Base-by-base conservation (phyloP, 2,888 invertebrate species). In the Chironomus tentans region DNA sequence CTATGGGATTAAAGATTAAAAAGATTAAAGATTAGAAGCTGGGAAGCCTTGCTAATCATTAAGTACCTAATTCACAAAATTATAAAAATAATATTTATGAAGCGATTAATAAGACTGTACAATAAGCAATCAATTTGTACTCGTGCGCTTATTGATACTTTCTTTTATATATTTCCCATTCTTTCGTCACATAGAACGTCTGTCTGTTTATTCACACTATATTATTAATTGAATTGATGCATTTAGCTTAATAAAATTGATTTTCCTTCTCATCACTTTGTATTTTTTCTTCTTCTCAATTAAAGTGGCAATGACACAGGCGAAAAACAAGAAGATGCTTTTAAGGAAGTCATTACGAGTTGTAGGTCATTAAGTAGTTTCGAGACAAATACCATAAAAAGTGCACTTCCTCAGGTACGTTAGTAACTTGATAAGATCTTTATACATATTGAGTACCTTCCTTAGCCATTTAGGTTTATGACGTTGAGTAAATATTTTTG, bases 331-430 rank as follows among this genome's bases (percentile, higher is more conserved):
- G 84, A 84, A 71, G 83, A 83, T 78, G 82, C 84, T 77, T 84
- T 85, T 78, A 81, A 81, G 46, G 84, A 85, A 79, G 83, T 85
- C 50, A 84, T 85, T 74, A 83, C 82, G 68, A 85, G 85, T 78
- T 84, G 84, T 79, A 80, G 81, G 77, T 85, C 85, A 5, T 79
- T 85, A 13, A 85, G 83, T 78, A 79, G 80, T 68, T 85, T 84
- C 79, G 85, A 85, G 77, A 82, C 81, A 68, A 82, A 80, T 77
- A 80, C 80, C 46, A 80, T 83, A 18, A 84, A 82, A 79, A 83
- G 82, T 48, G 80, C 85, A 50, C 78, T 83, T 76, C 86, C 86
- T 68, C 86, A 86, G 81, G 85, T 85, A 62, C 12, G 10, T 46
- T 10, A 38, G 80, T 79, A 76, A 70, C 68, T 22, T 10, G 22